phyloP scores from a whole-genome alignment of 2,797 vertebrate species.

The Premnoplex brunnescens region DNA sequence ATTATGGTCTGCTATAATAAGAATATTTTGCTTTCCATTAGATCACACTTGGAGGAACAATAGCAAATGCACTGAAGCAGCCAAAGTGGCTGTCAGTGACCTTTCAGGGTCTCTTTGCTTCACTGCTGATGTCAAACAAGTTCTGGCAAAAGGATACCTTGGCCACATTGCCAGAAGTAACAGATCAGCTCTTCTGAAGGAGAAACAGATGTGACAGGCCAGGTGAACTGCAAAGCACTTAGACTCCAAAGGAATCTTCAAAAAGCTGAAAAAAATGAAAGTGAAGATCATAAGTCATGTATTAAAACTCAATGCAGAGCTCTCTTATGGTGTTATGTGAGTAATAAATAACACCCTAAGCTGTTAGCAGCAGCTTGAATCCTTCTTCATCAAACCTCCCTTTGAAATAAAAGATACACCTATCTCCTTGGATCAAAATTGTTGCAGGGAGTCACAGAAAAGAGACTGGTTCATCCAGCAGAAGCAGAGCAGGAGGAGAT shows the following conservation, averaged over 20 bases:
- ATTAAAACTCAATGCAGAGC: neutral
- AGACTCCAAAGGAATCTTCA: neutral
- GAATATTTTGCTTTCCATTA: constrained; percentile 47
- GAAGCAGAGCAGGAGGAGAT: neutral
- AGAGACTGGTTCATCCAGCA: neutral
- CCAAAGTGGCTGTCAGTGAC: neutral
- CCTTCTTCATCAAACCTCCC: neutral
- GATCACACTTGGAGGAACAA: constrained; percentile 10
- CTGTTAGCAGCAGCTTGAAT: neutral
- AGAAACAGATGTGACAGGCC: neutral
- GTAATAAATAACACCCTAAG: neutral
- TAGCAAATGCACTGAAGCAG: neutral
- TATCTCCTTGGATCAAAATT: neutral
- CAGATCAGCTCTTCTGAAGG: neutral
- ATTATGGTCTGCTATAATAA: constrained; percentile 56
- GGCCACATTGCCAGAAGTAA: neutral
- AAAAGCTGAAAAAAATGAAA: neutral
- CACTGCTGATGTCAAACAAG: neutral
- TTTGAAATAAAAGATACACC: neutral
- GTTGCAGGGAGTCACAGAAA: neutral
- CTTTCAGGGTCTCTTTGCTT: constrained; percentile 40
- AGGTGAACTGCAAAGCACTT: neutral
- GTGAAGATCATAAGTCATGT: neutral
- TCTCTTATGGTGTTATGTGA: neutral
- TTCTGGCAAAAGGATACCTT: neutral